Evolutionary conservation across 2,113 vertebrate genomes (phyloP), one percentile per base, ranked within the genome.

Genomic region (Ictidomys tridecemlineatus): DNA sequence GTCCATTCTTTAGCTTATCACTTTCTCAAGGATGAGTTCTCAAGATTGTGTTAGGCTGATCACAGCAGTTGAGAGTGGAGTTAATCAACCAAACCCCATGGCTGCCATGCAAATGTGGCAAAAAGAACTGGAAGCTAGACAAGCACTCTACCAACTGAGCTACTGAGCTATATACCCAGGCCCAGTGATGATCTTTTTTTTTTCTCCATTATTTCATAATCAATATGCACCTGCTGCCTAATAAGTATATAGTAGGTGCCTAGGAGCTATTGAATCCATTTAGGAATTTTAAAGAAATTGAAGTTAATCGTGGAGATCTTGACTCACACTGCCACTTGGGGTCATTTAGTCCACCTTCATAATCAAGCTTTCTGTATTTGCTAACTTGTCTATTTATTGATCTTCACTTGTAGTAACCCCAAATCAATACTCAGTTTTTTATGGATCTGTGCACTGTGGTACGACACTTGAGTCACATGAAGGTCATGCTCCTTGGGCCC

Each of bases 401-500:
- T 37, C 39, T 53, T 30, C 39, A 51, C 63, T 42, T 77, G 34
- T 17, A n/a, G 34, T 17, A n/a, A 42, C 8, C 12, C 18, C 9
- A 51, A 61, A 70, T 77, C 5, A 22, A 94, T 32, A 58, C 20
- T 48, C 53, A 37, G 4, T 39, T 24, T 37, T 26, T 69, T 9
- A 13, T 32, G 24, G 32, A 42, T 24, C 1, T 37, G 4, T 51
- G 11, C 42, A 79, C 42, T 37, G n/a, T 7, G 22, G 24, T 16
- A 5, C 2, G 22, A 34, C 56, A 34, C 45, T 45, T 11, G 34
- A 89, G 53, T 42, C 58, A 18, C 13, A 61, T 42, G 39, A 5
- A 45, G 5, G 39, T 6, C 48, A 8, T 0, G 1, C 45, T 45
- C 1, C 1, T 45, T 45, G 45, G 45, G 45, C 48, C 48, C 0